A percentile compares a stretch with the other conserved stretches of the same genome.
Conservation (phyloP, 2,888 invertebrate genomes). For the Pocota personata region DNA sequence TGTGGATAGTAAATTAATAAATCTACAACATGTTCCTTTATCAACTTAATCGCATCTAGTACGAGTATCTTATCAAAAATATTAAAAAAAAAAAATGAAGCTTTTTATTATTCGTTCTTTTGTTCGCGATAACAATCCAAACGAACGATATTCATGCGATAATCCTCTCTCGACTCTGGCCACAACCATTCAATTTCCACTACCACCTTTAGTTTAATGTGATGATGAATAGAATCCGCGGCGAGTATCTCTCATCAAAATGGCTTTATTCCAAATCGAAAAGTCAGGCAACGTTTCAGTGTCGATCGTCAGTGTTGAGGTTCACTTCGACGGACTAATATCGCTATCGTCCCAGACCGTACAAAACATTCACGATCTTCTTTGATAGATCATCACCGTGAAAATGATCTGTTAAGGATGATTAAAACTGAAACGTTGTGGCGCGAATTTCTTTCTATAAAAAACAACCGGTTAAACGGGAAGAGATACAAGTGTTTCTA, state of each 20-base stretch:
- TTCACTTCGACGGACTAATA: constrained; percentile 38
- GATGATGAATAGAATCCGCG: constrained; percentile 8
- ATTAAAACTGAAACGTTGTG: background rate
- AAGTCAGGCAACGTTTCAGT: constrained; percentile 29
- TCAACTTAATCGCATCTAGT: constrained; percentile 27
- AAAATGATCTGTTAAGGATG: constrained; percentile 30
- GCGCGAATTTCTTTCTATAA: background rate
- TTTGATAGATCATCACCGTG: background rate
- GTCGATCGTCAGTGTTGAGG: constrained; percentile 52
- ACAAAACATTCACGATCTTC: constrained; percentile 2
- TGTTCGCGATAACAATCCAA: constrained; percentile 37
- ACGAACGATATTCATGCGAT: constrained; percentile 7
- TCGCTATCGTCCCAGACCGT: background rate
- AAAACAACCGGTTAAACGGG: constrained; percentile 24
- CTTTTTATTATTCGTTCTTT: constrained; percentile 2
- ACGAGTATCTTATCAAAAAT: constrained; percentile 32
- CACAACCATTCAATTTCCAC: background rate
- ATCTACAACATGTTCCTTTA: constrained; percentile 10
- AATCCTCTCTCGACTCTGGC: constrained; percentile 5
- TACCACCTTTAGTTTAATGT: background rate
- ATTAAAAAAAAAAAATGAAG: background rate
- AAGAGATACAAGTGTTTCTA: constrained; percentile 1
- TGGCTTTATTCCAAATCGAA: constrained; percentile 51
- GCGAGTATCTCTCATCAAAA: constrained; percentile 35
- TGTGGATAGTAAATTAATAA: constrained; percentile 6